These are phyloP conservation scores for Spatula versicolor DNA, from an alignment of 2,797 vertebrate genomes.

Conservation along the genomic window DNA sequence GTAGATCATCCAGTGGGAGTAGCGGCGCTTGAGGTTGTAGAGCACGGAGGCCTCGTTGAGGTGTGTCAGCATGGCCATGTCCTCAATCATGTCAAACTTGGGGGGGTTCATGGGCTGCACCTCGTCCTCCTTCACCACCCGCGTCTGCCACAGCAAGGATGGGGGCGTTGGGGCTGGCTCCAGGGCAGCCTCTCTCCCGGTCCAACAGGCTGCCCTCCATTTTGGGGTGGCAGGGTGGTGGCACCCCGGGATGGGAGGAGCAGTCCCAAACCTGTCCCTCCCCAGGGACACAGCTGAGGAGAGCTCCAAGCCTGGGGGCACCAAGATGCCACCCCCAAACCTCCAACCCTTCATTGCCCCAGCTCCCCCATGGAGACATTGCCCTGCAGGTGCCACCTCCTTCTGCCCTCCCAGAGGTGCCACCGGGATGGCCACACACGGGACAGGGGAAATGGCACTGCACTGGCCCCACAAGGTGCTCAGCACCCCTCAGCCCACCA, in stretches of 20 bases:
- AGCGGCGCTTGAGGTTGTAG: constrained; percentile 89
- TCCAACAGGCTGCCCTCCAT: accelerated
- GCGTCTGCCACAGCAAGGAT: constrained; percentile 69
- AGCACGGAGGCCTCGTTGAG: constrained; percentile 91
- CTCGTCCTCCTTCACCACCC: constrained; percentile 84
- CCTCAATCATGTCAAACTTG: constrained; percentile 92
- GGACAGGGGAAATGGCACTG: not conserved
- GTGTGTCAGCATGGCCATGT: constrained; percentile 93
- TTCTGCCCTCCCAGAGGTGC: not conserved
- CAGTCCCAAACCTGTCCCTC: not conserved
- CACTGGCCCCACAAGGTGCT: accelerated
- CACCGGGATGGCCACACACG: not conserved
- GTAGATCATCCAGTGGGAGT: constrained; percentile 95
- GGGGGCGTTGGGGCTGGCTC: accelerated
- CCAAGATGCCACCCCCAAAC: not conserved
- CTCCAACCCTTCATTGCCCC: not conserved
- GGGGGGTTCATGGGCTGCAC: constrained; percentile 91
- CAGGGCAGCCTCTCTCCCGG: not conserved
- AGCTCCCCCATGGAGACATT: not conserved
- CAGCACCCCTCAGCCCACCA: not conserved
- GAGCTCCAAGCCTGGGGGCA: accelerated
- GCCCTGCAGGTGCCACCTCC: not conserved
- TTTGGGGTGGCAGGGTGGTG: not conserved
- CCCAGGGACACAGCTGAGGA: not conserved
- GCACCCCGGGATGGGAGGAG: not conserved